Base-by-base conservation (phyloP, 1,140 invertebrate genomes). In the Daktulosphaira vitifoliae region DNA sequence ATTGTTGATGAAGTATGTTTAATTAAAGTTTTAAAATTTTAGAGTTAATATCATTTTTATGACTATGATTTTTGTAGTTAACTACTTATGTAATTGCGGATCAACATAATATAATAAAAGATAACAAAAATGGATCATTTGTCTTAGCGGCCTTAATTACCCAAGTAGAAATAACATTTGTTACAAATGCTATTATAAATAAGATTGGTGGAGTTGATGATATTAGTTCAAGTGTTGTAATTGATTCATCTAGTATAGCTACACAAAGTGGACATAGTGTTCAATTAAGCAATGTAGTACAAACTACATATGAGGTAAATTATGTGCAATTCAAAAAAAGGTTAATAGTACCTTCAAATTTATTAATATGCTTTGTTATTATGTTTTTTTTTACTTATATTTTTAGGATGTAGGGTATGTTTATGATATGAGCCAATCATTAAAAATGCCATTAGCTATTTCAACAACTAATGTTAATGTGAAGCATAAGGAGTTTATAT, bases 111-210 rank as follows among this genome's bases (percentile, higher is more conserved):
- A 68, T 72, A 9, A 51, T 67, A 7, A 48, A 66, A 37, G 37
- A 18, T 39, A 42, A 65, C 67, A 72, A 68, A 69, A 69, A 68
- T 54, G 76, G 69, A 70, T 82, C 84, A 7, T 73, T 90, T 59
- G 82, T 86, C 25, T 75, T 90, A 22, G 88, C 87, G 8, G 80
- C 87, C 33, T 76, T 91, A 48, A 80, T 92, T 64, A 87, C 89
- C 15, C 88, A 92, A 74, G 78, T 93, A 7, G 90, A 94, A 76
- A 77, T 94, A 39, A 92, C 89, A 0, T 81, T 93, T 67, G 84
- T 94, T 48, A 88, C 93, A 82, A 87, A 90, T 62, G 84, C 85
- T 29, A 84, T 29, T 3, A 29, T 62, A 1, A 81, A 71, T 84
- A 89, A 74, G 86, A 89, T 79, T 88, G 87, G 68, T 46, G 82